Evolutionary conservation across 1,140 invertebrate genomes (phyloP), one percentile per base, ranked within the genome.

Genomic region (Aleiodes sp.): DNA sequence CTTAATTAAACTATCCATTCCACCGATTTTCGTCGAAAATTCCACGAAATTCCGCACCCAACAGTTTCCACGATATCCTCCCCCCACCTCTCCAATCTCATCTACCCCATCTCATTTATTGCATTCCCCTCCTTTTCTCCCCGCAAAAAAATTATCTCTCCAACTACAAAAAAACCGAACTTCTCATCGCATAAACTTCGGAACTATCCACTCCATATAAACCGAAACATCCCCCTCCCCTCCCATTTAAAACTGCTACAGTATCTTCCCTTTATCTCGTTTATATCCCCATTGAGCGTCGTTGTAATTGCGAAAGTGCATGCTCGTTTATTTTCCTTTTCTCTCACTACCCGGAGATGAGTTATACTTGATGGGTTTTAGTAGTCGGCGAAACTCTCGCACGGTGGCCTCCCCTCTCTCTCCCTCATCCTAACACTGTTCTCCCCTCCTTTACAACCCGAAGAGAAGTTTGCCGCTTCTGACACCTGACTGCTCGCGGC

Each of bases 401-500:
- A 70, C 68, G 61, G 62, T 70, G 62, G 68, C 31, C 61, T 33
- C 21, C 14, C 39, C 21, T 14, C 59, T 61, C 35, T 19, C 35
- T 35, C 21, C 21, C 33, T n/a, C 46, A 1, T 24, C 19, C 21
- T 8, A 12, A 10, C 26, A 59, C 24, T 59, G 29, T 59, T 59
- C 24, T 59, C 24, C 29, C 29, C 56, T 26, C 28, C 28, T 31
- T n/a, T n/a, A 31, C 14, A 59, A 31, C 12, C 56, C 28, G 28
- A 29, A 59, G 73, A 71, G 71, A 9, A 70, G 70, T 75, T 74
- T 74, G 75, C 75, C 73, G 64, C 29, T 69, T 69, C 74, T 73
- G 72, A 72, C 71, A 71, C 70, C 64, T 75, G 73, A 75, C 73
- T 72, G 73, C 73, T 70, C 65, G 67, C 70, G 73, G 72, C 60